Evolutionary conservation across 2,888 invertebrate species (phyloP), one percentile per base, ranked within the genome.

Genomic region (Alsophila aescularia): DNA sequence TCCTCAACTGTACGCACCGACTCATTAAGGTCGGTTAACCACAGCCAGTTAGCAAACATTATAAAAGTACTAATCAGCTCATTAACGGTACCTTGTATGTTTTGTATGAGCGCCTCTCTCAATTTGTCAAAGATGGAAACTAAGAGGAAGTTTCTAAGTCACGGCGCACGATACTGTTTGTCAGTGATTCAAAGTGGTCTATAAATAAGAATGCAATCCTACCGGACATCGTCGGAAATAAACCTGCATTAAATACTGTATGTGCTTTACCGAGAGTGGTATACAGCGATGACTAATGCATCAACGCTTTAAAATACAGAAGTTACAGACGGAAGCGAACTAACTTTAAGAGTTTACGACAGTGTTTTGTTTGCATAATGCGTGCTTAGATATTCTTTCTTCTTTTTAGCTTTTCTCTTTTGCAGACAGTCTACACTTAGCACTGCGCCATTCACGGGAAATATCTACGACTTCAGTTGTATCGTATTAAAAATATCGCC

Each of bases 51-150:
- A 39, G 44, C 21, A 55, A 55, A 55, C 50, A 54, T 53, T 37
- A 54, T 45, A 16, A 16, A 45, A 12, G 36, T 16, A 31, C 50
- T 35, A 55, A 55, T 55, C 55, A 50, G 35, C 50, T 55, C 44
- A 50, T 55, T 55, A 43, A 50, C 55, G 49, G 55, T 55, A 55
- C 44, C 50, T 55, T 45, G 50, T 55, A 55, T 50, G 55, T 41
- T 55, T 55, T 45, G 50, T 55, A 55, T 50, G 55, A 45, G 35
- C 49, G n/a, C n/a, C 49, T 41, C 29, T 49, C 53, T 58, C 44
- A 58, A 55, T 64, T 62, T 58, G 65, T 60, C 41, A 58, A 65
- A 59, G 59, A 63, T 63, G 52, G 40, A 35, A 60, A 55, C 59
- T 53, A 60, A 55, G 31, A 58, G 65, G 65, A 66, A 66, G 61